Conservation (phyloP, 2,888 invertebrate species). For the Yponomeuta cagnagella region DNA sequence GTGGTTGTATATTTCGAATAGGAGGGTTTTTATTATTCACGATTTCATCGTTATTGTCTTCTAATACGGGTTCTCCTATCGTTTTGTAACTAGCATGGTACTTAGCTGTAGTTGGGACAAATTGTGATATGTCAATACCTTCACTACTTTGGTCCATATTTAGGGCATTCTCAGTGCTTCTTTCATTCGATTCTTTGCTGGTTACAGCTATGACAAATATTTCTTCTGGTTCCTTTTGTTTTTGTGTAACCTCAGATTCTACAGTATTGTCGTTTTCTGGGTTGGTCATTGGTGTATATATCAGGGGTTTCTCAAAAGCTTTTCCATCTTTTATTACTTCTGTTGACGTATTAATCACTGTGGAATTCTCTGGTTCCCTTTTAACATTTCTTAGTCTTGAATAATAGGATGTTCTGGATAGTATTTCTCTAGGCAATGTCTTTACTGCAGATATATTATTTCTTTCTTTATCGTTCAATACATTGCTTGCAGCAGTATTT, state of each 20-base stretch:
- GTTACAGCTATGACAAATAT: constrained; percentile 51
- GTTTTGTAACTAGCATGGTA: constrained; percentile 61
- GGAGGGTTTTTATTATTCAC: constrained; percentile 37
- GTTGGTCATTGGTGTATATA: constrained; percentile 44
- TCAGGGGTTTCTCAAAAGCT: constrained; percentile 46
- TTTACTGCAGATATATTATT: neutral
- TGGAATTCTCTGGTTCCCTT: constrained; percentile 21
- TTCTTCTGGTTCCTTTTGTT: constrained; percentile 30
- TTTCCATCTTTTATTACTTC: constrained; percentile 42
- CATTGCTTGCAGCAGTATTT: constrained; percentile 21
- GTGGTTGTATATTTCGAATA: constrained; percentile 57
- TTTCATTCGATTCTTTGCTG: constrained; percentile 56
- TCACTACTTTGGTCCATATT: constrained; percentile 40
- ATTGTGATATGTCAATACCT: constrained; percentile 34
- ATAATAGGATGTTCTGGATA: constrained; percentile 60
- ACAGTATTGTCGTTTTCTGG: constrained; percentile 28
- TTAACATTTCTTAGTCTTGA: constrained; percentile 43
- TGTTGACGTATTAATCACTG: constrained; percentile 23
- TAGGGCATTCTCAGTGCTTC: constrained; percentile 40
- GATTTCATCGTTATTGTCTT: constrained; percentile 32
- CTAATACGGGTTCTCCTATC: constrained; percentile 30
- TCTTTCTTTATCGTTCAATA: constrained; percentile 19
- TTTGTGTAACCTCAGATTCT: constrained; percentile 23
- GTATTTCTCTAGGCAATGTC: constrained; percentile 10
- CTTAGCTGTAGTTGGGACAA: constrained; percentile 43